Base-by-base conservation (phyloP, 2,113 vertebrate species). In the Zapus hudsonius region DNA sequence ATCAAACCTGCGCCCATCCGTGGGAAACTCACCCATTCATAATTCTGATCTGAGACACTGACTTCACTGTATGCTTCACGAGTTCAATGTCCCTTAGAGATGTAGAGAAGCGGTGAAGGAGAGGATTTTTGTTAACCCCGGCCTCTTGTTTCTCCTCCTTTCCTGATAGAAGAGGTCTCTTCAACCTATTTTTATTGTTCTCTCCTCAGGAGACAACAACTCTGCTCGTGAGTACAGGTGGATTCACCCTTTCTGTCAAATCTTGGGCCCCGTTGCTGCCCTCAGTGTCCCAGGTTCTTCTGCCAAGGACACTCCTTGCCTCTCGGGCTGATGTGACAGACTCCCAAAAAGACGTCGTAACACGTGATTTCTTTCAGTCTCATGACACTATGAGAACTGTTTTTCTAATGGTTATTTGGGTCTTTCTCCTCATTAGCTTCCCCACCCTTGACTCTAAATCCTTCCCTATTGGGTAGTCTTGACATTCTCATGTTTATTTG, bases 211-310 rank as follows among this genome's bases (percentile, higher is more conserved):
- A 80, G 40, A 11, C 42, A 75, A 33, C 10, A 0, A 8, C 42
- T 57, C 38, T 63, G n/a, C 33, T 79, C 33, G 69, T 38, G 3
- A 19, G 4, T 5, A 73, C 66, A 82, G 64, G 1, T 82, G 7
- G 6, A 63, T 73, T 90, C 55, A 90, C 80, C 16, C 4, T 91
- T 89, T 84, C 19, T 64, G 2, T 85, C 61, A 90, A 88, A 64
- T n/a, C 16, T 63, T 90, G 82, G 36, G 11, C 44, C 19, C 44
- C 91, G 36, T 47, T 38, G 40, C 66, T 87, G 19, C 2, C 10
- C 94, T 93, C 70, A 75, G 11, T 70, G 2, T 80, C 27, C 67
- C 13, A 70, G 3, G 0, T 40, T 57, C 74, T 47, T 2, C 1
- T 33, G 22, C 63, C 42, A 88, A 17, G 63, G 63, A 25, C 7